Base-by-base conservation (phyloP, 2,113 vertebrate genomes). In the Megaceryle torquata region DNA sequence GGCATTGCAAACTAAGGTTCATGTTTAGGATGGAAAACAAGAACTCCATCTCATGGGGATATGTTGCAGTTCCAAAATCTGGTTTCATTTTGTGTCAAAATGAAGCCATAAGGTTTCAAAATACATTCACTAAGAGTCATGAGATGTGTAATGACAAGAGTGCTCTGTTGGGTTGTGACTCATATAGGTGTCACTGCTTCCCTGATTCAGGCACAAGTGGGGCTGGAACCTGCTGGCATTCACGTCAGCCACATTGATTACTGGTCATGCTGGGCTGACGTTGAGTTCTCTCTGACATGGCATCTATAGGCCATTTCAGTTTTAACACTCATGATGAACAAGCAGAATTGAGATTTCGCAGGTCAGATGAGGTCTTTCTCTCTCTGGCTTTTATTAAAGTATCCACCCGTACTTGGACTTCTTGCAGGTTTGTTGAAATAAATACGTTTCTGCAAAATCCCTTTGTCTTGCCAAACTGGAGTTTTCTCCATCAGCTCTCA, bases 81-180 rank as follows among this genome's bases (percentile, higher is more conserved):
- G 2, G 24, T 85, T 95, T 71, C 10, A 25, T 68, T 87, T 63
- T 61, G 21, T 59, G 37, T 77, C 61, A 39, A 82, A 89, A 91
- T 60, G 31, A 60, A 92, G 43, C 29, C 21, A 35, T 43, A 68
- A 71, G 22, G 75, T 86, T 77, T 68, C 51, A 54, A 61, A 92
- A 51, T 26, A 5, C 15, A 5, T 86, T 59, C 28, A 26, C 17
- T 63, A 35, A 24, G 59, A 75, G 31, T 1, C 8, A 51, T 2
- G 8, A 67, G 51, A 51, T 15, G 4, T 1, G 0, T 46, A 51
- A 56, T 43, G 51, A 81, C 46, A 81, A 29, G 60, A 60, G 7
- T 1, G 0, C 4, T 51, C 28, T 68, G 16, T 33, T 78, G 88
- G 17, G 43, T 31, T 43, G 20, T 0, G 1, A 8, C 0, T 0